phyloP scores from a whole-genome alignment of 1,140 invertebrate genomes.

The Caenorhabditis briggsae region DNA sequence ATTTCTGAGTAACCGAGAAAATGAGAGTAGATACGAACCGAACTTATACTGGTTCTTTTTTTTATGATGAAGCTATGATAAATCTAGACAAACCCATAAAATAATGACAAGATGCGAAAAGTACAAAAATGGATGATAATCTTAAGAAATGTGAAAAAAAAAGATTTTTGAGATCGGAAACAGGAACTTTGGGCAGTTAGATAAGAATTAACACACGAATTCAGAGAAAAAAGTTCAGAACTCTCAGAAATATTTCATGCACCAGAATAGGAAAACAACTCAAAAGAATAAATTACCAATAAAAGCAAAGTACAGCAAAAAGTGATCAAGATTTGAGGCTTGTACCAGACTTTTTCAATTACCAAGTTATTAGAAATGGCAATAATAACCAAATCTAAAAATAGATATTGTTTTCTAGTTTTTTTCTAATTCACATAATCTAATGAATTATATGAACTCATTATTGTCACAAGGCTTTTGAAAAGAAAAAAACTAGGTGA shows the following conservation, averaged over 20 bases:
- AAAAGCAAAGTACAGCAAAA: no score
- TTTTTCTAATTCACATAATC: no score
- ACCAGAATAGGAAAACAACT: not conserved
- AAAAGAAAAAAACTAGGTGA: no score
- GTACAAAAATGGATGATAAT: not conserved
- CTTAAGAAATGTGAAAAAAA: not conserved
- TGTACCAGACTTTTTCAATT: no score
- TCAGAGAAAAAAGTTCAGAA: not conserved
- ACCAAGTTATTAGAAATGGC: no score
- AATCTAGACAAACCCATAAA: slow-evolving; percentile 1
- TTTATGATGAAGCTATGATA: not conserved
- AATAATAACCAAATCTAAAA: no score
- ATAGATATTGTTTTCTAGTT: no score
- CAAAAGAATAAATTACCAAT: no score
- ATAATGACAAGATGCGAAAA: slow-evolving; percentile 20
- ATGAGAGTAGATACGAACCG: slow-evolving; percentile 16
- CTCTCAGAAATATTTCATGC: not conserved
- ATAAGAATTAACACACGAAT: not conserved
- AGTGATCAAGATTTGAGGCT: no score
- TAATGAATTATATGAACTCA: no score
- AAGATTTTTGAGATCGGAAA: not conserved
- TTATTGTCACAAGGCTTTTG: no score
- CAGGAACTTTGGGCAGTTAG: not conserved
- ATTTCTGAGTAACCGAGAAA: slow-evolving; percentile 2
- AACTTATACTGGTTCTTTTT: slow-evolving; percentile 24